These are phyloP conservation scores for Gnathonemus longibarbis DNA, from an alignment of 2,113 vertebrate species.

Conservation along the genomic window DNA sequence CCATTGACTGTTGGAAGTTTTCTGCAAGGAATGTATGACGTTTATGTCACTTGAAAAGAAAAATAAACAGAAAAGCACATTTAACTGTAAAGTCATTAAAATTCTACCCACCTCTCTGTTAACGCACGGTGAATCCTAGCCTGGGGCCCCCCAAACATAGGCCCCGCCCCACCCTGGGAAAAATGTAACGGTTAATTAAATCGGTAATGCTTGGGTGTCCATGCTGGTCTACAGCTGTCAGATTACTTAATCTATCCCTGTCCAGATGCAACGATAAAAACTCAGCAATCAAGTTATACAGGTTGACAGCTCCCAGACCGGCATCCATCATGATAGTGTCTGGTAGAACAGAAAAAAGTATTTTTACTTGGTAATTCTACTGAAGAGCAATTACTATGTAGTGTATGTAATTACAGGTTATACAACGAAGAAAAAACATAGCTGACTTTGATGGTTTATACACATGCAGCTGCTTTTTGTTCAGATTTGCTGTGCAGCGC, in stretches of 20 bases:
- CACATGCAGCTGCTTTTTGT: not conserved
- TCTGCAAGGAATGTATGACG: not conserved
- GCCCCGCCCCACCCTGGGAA: not conserved
- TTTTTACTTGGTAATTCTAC: not conserved
- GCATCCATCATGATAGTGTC: not conserved
- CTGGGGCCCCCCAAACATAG: not conserved
- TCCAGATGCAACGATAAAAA: not conserved
- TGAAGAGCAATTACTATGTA: not conserved
- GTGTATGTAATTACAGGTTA: not conserved
- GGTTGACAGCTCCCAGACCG: not conserved
- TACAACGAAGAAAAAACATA: not conserved
- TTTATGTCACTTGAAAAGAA: not conserved
- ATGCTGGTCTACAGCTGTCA: not conserved
- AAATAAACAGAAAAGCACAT: not conserved
- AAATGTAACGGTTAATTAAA: not conserved
- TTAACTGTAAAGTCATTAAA: not conserved
- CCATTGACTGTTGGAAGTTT: not conserved
- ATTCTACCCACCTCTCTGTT: not conserved
- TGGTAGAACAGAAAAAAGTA: not conserved
- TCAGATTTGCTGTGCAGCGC: not conserved
- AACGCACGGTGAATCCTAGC: not conserved
- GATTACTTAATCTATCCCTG: not conserved
- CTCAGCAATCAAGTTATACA: not conserved
- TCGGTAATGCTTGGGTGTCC: not conserved
- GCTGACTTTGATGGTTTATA: not conserved